Conservation (phyloP, 2,797 vertebrate genomes). For the Erithacus rubecula region DNA sequence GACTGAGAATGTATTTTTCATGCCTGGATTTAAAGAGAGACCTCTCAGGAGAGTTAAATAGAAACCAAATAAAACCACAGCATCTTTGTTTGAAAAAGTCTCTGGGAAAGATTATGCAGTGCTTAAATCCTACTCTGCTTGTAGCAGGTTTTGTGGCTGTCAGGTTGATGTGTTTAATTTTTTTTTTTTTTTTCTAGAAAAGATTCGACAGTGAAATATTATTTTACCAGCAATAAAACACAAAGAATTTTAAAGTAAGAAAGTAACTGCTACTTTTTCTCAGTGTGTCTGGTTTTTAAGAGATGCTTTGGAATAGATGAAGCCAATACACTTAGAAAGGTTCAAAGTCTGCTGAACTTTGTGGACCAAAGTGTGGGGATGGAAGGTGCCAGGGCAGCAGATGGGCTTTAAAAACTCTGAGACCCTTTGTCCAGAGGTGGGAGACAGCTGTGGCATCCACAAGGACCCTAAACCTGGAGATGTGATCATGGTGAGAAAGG, state of each 20-base stretch:
- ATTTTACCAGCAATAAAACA: not conserved
- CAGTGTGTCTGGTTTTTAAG: not conserved
- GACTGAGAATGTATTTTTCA: slow-evolving; percentile 62
- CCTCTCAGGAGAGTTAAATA: slow-evolving; percentile 54
- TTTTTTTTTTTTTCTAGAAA: not conserved
- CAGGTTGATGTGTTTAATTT: not conserved
- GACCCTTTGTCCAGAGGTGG: not conserved
- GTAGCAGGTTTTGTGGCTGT: slow-evolving; percentile 2
- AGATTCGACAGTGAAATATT: not conserved
- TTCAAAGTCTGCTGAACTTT: not conserved
- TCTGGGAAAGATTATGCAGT: slow-evolving; percentile 38
- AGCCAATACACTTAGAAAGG: not conserved
- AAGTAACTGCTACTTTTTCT: not conserved
- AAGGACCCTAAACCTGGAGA: not conserved
- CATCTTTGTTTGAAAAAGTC: slow-evolving; percentile 50
- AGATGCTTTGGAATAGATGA: not conserved
- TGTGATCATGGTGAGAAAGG: not conserved
- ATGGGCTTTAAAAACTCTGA: not conserved
- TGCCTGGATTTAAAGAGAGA: slow-evolving; percentile 52
- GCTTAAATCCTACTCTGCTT: slow-evolving; percentile 20
- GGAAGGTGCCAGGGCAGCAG: not conserved
- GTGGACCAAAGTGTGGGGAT: not conserved
- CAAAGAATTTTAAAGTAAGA: not conserved
- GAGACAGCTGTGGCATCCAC: not conserved
- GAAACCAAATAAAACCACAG: slow-evolving; percentile 56